Base-by-base conservation (phyloP, 2,113 vertebrate genomes). In the Hypomesus transpacificus region DNA sequence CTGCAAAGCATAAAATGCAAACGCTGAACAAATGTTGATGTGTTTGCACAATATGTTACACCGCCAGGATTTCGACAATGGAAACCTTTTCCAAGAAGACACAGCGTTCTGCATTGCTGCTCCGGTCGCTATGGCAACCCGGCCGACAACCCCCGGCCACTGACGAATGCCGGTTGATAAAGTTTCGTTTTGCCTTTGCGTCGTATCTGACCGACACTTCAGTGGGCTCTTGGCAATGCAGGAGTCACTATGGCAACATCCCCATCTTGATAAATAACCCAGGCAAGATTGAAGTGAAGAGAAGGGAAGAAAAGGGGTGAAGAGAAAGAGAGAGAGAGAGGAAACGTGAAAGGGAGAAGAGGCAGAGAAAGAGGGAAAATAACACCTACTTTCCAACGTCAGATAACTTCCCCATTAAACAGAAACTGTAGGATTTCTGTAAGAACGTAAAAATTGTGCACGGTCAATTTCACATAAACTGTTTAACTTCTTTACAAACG, bases 121-220 rank as follows among this genome's bases (percentile, higher is more conserved):
- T 63, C 69, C 24, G 18, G 66, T 62, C 53, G 67, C 63, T 74
- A 58, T 67, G 34, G 63, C 64, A 69, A 80, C 65, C 39, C 39
- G 8, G 1, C 39, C 39, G 8, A 9, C 39, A 9, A 58, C 71
- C 61, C 69, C 61, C 74, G 53, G 16, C 16, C 54, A 56, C n/a
- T 18, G 17, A 56, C 54, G 16, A 18, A 18, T 56, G 16, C 1
- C 16, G 54, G n/a, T n/a, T 20, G n/a, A 5, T 20, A 18, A 20
- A 17, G n/a, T 20, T 56, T 6, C 5, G n/a, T 56, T n/a, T 54
- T 11, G n/a, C n/a, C n/a, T 56, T 56, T 18, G 0, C 16, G 2
- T 56, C 2, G 18, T 56, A 56, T 18, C n/a, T 56, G n/a, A 56
- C n/a, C 4, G 4, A 18, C 16, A 18, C 54, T 11, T 20, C 54